Evolutionary conservation across 2,888 invertebrate species (phyloP), one percentile per base, ranked within the genome.

Genomic region (Phalera bucephala): DNA sequence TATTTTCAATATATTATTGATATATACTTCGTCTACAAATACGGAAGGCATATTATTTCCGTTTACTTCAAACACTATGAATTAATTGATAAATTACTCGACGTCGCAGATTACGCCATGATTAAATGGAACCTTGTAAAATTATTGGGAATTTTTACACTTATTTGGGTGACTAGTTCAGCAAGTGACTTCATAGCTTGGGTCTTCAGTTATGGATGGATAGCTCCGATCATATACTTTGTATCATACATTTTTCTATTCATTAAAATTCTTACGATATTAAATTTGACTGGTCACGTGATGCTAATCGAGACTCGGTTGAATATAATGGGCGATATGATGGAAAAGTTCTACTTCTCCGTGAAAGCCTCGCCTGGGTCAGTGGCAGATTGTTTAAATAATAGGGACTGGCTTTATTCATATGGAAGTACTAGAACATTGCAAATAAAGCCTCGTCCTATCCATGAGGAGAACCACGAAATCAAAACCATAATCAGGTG

Each of bases 221-320:
- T 48, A 3, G 40, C 43, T 5, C 66, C 85, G 1, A 12, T 58
- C 0, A 22, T 62, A 0, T 80, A 70, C 45, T 54, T 68, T 0
- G 12, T 71, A 5, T 36, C 70, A 3, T 83, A 82, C 40, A 13
- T 80, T 1, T 83, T 68, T 53, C 43, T 81, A 11, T 57, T 76
- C n/a, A 69, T 82, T 20, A 86, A 84, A 67, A 79, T 83, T 11
- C 40, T 82, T 0, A 79, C 77, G 1, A 75, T 64, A 2, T 37
- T 85, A 12, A 79, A 84, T 48, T 53, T 85, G 12, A 74, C 75
- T 17, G 64, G 72, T 13, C 78, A 86, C 39, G 63, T 78, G 3
- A 65, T 72, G 51, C 72, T 81, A 1, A 60, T 80, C 6, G 74
- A 78, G 44, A 61, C 52, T 27, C 64, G 85, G 29, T 37, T 86